Conservation (phyloP, 2,113 vertebrate species). For the Baryphthengus martii region DNA sequence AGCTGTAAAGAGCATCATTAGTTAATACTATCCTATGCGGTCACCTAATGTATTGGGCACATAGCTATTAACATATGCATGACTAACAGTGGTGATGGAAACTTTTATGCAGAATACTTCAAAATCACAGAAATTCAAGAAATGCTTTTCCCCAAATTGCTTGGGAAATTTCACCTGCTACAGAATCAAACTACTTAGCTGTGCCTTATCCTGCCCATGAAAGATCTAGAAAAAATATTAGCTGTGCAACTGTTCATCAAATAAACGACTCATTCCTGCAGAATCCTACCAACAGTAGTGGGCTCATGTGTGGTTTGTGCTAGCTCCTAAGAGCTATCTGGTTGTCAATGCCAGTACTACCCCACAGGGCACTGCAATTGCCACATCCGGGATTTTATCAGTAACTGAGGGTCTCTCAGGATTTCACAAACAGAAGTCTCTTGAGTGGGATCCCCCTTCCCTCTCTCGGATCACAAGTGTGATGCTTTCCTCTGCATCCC, state of each 20-base stretch:
- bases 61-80: background rate
- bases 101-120: background rate
- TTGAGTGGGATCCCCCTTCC: background rate
- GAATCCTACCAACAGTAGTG: background rate
- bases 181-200: background rate
- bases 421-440: background rate
- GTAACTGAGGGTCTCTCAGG: background rate
- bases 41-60: background rate
- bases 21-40: background rate
- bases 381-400: background rate
- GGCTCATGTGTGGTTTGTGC: background rate
- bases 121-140: background rate
- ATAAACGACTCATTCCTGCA: background rate
- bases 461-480: background rate
- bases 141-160: background rate
- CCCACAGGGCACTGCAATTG: fast-evolving
- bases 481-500: background rate
- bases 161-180: background rate
- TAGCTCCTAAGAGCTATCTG: background rate
- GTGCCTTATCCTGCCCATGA: background rate
- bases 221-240: background rate
- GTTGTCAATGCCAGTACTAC: background rate
- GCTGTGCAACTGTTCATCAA: background rate
- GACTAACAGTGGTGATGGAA: background rate
- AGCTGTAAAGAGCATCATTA: background rate